Base-by-base conservation (phyloP, 2,888 invertebrate genomes). In the Scaeva pyrastri region DNA sequence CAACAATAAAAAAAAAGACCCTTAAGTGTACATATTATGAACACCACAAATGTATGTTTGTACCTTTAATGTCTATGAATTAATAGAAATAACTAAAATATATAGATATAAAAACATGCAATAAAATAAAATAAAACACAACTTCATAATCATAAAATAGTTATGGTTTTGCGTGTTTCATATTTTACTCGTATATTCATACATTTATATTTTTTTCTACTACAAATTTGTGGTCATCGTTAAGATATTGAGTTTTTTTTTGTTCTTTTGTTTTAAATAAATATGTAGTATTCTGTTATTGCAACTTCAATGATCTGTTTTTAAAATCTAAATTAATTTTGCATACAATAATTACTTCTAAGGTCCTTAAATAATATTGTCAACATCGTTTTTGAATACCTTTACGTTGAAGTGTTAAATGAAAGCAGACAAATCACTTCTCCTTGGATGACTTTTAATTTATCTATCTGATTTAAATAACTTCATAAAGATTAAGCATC, bases 81-180 rank as follows among this genome's bases (percentile, higher is more conserved):
- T n/a, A n/a, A 43, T 62, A 23, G 23, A 62, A 58, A 12, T 3
- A n/a, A 16, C n/a, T 19, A 19, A 31, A 31, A 31, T 31, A 31
- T 31, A n/a, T n/a, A n/a, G n/a, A n/a, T 31, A 31, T n/a, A n/a
- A n/a, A n/a, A n/a, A n/a, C n/a, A n/a, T n/a, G n/a, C n/a, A n/a
- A n/a, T n/a, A 36, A 31, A 72, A 58, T 11, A 58, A 36, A 56
- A 56, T 11, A 55, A 1, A 64, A 66, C n/a, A 58, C 23, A 50
- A 58, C 14, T 55, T 68, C 11, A 77, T 77, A 76, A 71, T 58
- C 58, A 31, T 31, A 31, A 31, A 31, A 83, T 78, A 45, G 12
- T 78, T 78, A 78, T 83, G 78, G 84, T 64, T 60, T 48, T 79
- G 62, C 64, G 83, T 84, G 74, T 41, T 83, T 79, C 56, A 64